Evolutionary conservation across 2,113 vertebrate species (phyloP).

Genomic region (Pelobates fuscus): DNA sequence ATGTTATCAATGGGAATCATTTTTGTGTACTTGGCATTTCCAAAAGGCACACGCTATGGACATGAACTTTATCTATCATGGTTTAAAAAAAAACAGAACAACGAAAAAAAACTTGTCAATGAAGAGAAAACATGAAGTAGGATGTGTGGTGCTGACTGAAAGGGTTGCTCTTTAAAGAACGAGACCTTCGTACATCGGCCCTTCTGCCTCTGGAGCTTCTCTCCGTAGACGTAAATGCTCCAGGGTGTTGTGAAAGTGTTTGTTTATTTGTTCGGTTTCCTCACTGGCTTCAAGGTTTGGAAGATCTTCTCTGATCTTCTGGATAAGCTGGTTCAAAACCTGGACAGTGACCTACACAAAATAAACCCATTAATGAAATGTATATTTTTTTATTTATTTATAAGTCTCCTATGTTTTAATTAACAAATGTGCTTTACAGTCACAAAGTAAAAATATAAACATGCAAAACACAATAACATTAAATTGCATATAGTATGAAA

Average conservation of each 20-base stretch:
- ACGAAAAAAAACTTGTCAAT: conserved; percentile 59
- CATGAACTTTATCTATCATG: conserved; percentile 57
- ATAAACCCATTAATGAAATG: neutral
- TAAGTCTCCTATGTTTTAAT: too few species aligned
- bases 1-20: conserved; percentile 59
- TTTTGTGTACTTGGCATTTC: conserved; percentile 70
- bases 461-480: too few species aligned
- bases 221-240: conserved; percentile 93
- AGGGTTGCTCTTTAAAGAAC: conserved; percentile 58
- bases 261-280: conserved; percentile 98
- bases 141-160: conserved; percentile 12
- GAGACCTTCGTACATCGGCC: conserved; percentile 93
- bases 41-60: conserved; percentile 76
- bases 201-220: conserved; percentile 91
- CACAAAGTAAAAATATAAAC: too few species aligned
- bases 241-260: conserved; percentile 98
- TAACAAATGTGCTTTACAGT: too few species aligned
- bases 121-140: conserved; percentile 54
- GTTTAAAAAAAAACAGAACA: conserved; percentile 21
- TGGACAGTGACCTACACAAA: conserved; percentile 90
- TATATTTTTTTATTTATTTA: too few species aligned
- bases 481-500: too few species aligned
- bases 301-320: conserved; percentile 97
- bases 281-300: conserved; percentile 95
- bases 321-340: conserved; percentile 97